Conservation (phyloP, 2,888 invertebrate genomes). For the Ichneumon xanthorius region DNA sequence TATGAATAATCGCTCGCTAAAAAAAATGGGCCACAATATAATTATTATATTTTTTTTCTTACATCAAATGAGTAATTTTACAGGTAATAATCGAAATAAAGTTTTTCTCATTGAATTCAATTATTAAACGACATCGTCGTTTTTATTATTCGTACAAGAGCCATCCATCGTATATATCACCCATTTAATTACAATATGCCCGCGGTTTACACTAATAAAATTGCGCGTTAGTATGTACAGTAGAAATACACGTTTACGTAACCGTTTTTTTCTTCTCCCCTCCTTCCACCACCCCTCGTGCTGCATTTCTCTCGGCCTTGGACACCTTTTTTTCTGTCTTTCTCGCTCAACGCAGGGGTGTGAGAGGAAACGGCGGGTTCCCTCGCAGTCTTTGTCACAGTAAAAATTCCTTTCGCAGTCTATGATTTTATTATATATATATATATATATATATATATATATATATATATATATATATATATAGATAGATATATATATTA, state of each 20-base stretch:
- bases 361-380: background rate
- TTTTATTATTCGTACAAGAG: slow-evolving; percentile 68
- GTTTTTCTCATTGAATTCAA: slow-evolving; percentile 5
- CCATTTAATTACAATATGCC: slow-evolving; percentile 67
- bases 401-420: slow-evolving; percentile 58
- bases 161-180: slow-evolving; percentile 58
- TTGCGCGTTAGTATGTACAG: slow-evolving; percentile 72
- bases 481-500: slow-evolving; percentile 20
- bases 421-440: slow-evolving; percentile 38
- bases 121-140: slow-evolving; percentile 47
- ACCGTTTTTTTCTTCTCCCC: slow-evolving; percentile 28
- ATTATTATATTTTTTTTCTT: no score
- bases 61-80: no score
- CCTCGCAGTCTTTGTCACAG: slow-evolving; percentile 54
- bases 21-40: no score
- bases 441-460: no score
- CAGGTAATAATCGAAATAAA: no score
- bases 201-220: slow-evolving; percentile 62
- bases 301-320: slow-evolving; percentile 8
- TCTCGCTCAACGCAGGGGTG: background rate
- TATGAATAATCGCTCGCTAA: background rate
- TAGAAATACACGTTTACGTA: slow-evolving; percentile 71
- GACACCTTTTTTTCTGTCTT: slow-evolving; percentile 13
- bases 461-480: no score
- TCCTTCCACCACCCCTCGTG: background rate